Base-by-base conservation (phyloP, 2,888 invertebrate genomes). In the Brachypalpus laphriformis region DNA sequence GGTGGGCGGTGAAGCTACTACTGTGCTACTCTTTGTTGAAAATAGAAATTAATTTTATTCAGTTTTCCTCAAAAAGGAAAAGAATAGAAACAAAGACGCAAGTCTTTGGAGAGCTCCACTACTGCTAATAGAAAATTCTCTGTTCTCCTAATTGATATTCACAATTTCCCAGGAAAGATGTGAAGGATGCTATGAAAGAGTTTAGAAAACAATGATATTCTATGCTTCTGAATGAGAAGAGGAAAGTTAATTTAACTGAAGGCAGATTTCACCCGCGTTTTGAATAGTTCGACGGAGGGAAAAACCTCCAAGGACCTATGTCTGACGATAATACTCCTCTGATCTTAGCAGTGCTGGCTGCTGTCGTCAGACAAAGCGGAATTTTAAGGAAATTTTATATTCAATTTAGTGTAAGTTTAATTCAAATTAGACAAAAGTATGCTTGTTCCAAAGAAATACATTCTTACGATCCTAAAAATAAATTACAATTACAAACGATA, bases 1-100 rank as follows among this genome's bases (percentile, higher is more conserved):
- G n/a, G 16, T 37, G 40, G 20, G 28, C 6, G 8, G 11, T 16
- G 16, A 9, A 25, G 14, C 45, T 57, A 9, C n/a, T n/a, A n/a
- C 6, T 22, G 31, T 31, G 9, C 34, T 56, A 11, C 31, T 56
- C 31, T 49, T 71, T 71, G 56, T 16, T n/a, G 57, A 76, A 76
- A 59, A 59, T 28, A 68, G 42, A 77, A 77, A 77, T 61, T 61
- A 68, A 77, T 77, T 77, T 76, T 51, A 51, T 45, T 68, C 59
- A 76, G 54, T 68, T 25, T 68, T 16, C 31, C 22, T 51, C 57
- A 57, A 57, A 25, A 75, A 34, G 75, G 25, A 75, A 25, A n/a
- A 47, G 22, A n/a, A 63, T 42, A 25, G 45, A 45, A 75, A 75
- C 56, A 65, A 47, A 31, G 11, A 57, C 14, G 57, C 20, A 28